A percentile compares a stretch with the other conserved stretches of the same genome.
Evolutionary conservation across 2,113 vertebrate genomes (phyloP).

Genomic region (Hippocampus abdominalis): DNA sequence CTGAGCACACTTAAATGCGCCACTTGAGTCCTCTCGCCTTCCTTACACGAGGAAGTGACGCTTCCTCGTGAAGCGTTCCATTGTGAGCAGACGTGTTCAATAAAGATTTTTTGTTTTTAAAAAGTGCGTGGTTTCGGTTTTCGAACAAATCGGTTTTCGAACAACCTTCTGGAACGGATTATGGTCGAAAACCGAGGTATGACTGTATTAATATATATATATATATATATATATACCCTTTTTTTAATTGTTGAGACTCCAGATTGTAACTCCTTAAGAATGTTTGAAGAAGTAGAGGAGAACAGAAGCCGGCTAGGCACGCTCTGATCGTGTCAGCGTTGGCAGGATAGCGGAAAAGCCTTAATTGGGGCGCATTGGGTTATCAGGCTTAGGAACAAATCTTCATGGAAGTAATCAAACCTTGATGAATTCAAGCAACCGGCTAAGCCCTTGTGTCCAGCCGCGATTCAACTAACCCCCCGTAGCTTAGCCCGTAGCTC

Average conservation of each 20-base stretch:
- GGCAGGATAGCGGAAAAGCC: slow-evolving; percentile 59
- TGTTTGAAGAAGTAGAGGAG: slow-evolving; percentile 37
- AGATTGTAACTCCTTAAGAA: slow-evolving; percentile 56
- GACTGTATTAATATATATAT: no score
- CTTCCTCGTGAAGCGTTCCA: no score
- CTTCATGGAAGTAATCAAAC: slow-evolving; percentile 75
- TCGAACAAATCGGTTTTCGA: no score
- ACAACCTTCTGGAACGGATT: no score
- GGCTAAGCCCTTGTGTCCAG: slow-evolving; percentile 63
- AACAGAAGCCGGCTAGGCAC: slow-evolving; percentile 37
- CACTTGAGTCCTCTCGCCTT: no score
- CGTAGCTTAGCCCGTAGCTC: slow-evolving; percentile 54
- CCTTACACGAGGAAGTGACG: no score
- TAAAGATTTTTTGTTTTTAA: no score
- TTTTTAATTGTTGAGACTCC: slow-evolving; percentile 22
- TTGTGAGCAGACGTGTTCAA: no score
- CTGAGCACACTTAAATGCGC: no score
- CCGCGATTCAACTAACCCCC: slow-evolving; percentile 61
- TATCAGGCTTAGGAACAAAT: slow-evolving; percentile 66
- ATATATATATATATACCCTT: no score
- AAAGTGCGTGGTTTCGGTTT: no score
- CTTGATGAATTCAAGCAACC: slow-evolving; percentile 73
- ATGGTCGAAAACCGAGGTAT: no score
- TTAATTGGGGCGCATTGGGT: slow-evolving; percentile 70
- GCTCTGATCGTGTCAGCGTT: slow-evolving; percentile 53